Base-by-base conservation (phyloP, 2,888 invertebrate species). In the Gisinianus flammeolus region DNA sequence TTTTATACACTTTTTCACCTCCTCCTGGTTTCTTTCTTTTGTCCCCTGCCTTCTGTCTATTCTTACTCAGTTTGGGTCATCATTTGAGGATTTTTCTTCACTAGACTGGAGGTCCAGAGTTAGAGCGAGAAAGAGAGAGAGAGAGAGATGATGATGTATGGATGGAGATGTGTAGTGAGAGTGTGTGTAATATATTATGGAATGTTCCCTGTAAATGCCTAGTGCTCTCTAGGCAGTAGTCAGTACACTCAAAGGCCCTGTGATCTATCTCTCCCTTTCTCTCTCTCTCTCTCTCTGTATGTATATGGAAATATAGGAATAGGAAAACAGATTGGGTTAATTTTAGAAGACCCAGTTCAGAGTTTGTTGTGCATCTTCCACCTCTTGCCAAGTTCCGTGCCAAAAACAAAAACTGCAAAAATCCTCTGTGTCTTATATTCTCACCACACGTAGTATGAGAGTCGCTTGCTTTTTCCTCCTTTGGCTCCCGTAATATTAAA, bases 331-430 rank as follows among this genome's bases (percentile, higher is more conserved):
- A 44, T 44, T 44, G 44, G 44, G 12, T 62, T 62, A 26, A 62
- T 71, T 71, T 69, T 69, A 69, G 69, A 69, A 69, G 69, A 69
- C 69, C 69, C 52, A 69, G 26, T 74, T 62, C 12, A 62, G 22
- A 44, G 44, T 44, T 44, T 44, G 44, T 44, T 44, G 44, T 44
- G 44, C 44, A n/a, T 70, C 24, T 70, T 35, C 35, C 52, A 10
- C 54, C 33, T 56, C 66, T 33, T 76, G 28, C 72, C 76, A 68
- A 58, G 79, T 79, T 62, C 62, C 62, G 5, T 62, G 62, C 62
- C 62, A 62, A 62, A 54, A 44, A 10, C 16, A n/a, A n/a, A n/a
- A n/a, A 44, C 6, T 44, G 44, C 12, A 44, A 44, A 44, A 16
- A 44, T 44, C n/a, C n/a, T n/a, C n/a, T n/a, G n/a, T n/a, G n/a